phyloP scores from a whole-genome alignment of 1,140 invertebrate species.

The Stegodyphus dumicola region DNA sequence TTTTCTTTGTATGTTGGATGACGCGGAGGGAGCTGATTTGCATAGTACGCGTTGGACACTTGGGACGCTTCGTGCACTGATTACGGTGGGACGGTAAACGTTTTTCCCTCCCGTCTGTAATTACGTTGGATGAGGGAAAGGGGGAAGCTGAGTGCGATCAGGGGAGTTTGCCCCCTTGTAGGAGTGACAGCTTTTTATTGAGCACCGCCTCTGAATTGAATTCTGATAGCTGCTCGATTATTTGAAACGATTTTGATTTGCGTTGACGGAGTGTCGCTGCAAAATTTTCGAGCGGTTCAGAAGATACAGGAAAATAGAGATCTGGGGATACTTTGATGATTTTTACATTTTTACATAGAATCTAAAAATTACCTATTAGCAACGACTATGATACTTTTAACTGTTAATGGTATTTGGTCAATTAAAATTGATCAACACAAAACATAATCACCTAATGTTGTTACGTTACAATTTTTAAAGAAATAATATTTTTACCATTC shows the following conservation, averaged over 20 bases:
- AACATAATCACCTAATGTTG: no score
- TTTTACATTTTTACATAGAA: no score
- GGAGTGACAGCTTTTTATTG: slow-evolving; percentile 51
- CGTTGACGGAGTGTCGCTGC: no score
- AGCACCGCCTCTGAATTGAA: slow-evolving; percentile 19
- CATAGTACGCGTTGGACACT: slow-evolving; percentile 28
- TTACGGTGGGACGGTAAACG: slow-evolving; percentile 52
- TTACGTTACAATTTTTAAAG: no score
- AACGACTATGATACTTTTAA: no score
- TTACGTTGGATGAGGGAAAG: slow-evolving; percentile 30
- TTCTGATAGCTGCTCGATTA: slow-evolving; percentile 29
- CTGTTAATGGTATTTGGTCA: no score
- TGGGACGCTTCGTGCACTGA: slow-evolving; percentile 35
- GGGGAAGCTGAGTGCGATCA: not conserved
- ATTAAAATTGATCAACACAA: no score
- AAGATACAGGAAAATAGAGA: no score
- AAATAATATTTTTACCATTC: no score
- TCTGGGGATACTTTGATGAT: no score
- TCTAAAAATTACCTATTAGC: no score
- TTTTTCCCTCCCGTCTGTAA: slow-evolving; percentile 38
- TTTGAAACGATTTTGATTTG: not conserved
- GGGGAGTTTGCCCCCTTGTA: not conserved
- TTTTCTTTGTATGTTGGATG: not conserved
- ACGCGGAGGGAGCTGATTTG: slow-evolving; percentile 30
- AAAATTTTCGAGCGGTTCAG: no score